Base-by-base conservation (phyloP, 2,888 invertebrate genomes). In the Drosophila trichaetosa region DNA sequence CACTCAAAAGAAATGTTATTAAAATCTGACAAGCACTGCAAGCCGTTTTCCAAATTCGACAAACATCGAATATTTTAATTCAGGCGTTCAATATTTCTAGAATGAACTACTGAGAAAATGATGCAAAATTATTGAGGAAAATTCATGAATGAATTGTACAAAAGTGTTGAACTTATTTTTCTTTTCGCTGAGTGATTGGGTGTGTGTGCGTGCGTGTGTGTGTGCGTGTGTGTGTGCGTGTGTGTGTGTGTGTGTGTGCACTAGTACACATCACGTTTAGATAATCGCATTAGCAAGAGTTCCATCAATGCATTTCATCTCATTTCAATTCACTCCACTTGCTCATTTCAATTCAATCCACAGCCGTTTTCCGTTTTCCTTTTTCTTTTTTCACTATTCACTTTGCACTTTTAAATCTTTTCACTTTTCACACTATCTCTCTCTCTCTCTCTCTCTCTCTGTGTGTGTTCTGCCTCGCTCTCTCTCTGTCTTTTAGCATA, bases 321-420 rank as follows among this genome's bases (percentile, higher is more conserved):
- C 54, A 65, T 64, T 76, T 60, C 65, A 72, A 62, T 81, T 76
- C 70, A 76, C 66, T 68, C 63, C 76, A 82, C 83, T 67, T 64
- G 34, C 49, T 21, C 34, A 53, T 34, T 53, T 53, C 16, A 13
- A 21, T 24, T 33, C 29, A 27, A 21, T 46, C 13, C 46, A 16
- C 46, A 24, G 16, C 13, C 46, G 16, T 8, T 34, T 29, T 16
- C 33, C 16, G 27, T 38, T 67, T 69, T 51, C 65, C 31, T 48
- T 58, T 51, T 46, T 21, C 62, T 42, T 63, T 57, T 61, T 61
- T 54, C 4, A 65, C 51, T 29, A 8, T 31, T 36, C 40, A 21
- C 27, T 67, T 65, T 48, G 36, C 24, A 46, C 46, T 46, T 46
- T 46, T 46, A 46, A 46, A 46, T 24, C 46, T 46, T 16, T 46